Evolutionary conservation across 2,888 invertebrate species (phyloP).

Genomic region (Halictus ligatus): DNA sequence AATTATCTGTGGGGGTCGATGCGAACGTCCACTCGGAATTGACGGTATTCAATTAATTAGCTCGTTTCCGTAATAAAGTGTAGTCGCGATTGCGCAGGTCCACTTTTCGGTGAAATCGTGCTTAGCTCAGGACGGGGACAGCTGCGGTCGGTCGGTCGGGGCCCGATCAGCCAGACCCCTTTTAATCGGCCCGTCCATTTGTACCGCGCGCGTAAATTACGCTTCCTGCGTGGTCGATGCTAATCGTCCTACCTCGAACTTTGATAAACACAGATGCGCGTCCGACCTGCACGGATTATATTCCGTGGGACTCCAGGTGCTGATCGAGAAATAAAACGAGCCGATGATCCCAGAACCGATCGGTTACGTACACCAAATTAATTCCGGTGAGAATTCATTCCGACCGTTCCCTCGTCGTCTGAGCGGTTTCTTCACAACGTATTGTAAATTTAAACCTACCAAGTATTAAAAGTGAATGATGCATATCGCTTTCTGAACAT

Average conservation of each 20-base stretch:
- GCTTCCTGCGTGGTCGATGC: constrained; percentile 62
- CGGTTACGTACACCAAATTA: background rate
- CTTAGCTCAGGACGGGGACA: background rate
- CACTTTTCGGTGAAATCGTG: background rate
- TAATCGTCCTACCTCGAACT: constrained; percentile 35
- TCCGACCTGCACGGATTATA: background rate
- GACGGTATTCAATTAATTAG: constrained; percentile 1
- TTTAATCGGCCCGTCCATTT: constrained; percentile 58
- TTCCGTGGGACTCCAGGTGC: background rate
- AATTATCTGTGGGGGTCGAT: background rate
- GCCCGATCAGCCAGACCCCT: constrained; percentile 28
- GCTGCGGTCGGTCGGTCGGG: background rate
- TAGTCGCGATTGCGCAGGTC: background rate
- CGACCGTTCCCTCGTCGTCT: background rate
- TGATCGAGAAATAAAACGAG: background rate
- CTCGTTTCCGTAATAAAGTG: background rate
- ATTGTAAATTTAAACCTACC: background rate
- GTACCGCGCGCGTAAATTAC: constrained; percentile 67
- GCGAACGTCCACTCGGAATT: background rate
- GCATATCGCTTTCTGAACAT: background rate
- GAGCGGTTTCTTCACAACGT: background rate
- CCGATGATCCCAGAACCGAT: background rate
- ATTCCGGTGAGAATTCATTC: background rate
- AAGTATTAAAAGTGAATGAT: background rate
- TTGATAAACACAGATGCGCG: constrained; percentile 12